Evolutionary conservation across 1,140 invertebrate genomes (phyloP).

Genomic region (Cotesia vestalis): DNA sequence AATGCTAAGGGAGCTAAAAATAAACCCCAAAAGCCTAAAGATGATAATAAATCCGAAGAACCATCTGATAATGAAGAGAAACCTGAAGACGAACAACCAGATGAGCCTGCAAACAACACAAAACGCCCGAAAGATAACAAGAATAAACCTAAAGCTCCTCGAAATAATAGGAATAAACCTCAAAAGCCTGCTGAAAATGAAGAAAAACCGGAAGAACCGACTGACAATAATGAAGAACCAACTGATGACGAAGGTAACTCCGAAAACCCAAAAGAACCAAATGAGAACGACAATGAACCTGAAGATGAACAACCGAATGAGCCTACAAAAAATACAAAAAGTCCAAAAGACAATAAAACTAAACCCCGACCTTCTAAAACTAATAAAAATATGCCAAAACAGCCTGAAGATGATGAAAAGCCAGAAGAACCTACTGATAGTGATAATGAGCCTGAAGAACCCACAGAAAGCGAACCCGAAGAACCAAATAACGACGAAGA

Average conservation of each 20-base stretch:
- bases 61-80: not conserved
- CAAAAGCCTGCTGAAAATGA: conserved; percentile 28
- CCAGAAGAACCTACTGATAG: conserved; percentile 17
- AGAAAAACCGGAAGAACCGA: conserved; percentile 28
- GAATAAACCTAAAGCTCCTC: not conserved
- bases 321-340: not conserved
- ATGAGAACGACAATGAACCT: not conserved
- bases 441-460: conserved; percentile 29
- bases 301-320: not conserved
- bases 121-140: not conserved
- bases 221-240: not conserved
- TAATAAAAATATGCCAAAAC: not conserved
- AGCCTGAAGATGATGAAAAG: not conserved
- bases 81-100: conserved; percentile 16
- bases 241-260: not conserved
- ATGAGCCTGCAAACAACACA: not conserved
- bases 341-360: conserved; percentile 3
- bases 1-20: not conserved
- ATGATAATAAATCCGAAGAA: no score
- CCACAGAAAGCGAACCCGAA: conserved; percentile 30
- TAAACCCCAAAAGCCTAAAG: not conserved
- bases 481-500: conserved; percentile 28
- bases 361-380: conserved; percentile 28
- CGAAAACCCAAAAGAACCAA: not conserved
- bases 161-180: not conserved